Evolutionary conservation across 2,113 vertebrate species (phyloP).

Genomic region (Melanerpes aurifrons): DNA sequence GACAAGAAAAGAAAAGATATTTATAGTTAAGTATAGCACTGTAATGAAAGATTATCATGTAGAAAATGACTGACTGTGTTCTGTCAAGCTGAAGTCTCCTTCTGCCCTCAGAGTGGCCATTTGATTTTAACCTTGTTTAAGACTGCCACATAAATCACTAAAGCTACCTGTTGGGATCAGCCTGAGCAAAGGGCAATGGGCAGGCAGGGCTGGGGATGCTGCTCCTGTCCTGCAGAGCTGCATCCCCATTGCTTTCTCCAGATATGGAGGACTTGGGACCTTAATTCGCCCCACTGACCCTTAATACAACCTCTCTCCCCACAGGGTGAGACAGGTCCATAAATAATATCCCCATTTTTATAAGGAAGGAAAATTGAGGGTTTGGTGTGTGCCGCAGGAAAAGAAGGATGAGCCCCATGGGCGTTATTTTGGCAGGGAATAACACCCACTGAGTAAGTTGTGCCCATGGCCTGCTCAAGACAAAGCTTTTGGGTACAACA

Average conservation of each 20-base stretch:
- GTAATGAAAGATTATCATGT: background rate
- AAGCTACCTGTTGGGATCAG: background rate
- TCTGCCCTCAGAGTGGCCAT: background rate
- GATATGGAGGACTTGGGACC: background rate
- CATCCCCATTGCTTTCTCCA: background rate
- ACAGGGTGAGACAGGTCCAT: background rate
- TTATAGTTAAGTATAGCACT: background rate
- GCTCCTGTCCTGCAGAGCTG: background rate
- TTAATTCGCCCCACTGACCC: background rate
- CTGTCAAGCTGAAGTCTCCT: background rate
- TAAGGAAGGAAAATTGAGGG: background rate
- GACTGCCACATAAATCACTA: background rate
- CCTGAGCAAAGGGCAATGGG: background rate
- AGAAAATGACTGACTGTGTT: slow-evolving; percentile 17
- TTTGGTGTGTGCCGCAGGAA: background rate
- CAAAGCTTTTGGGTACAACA: background rate
- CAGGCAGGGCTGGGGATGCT: background rate
- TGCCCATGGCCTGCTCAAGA: background rate
- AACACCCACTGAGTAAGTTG: background rate
- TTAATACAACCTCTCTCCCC: background rate
- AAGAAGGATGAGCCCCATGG: background rate
- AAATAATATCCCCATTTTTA: background rate
- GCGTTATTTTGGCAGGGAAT: background rate
- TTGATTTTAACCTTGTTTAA: slow-evolving; percentile 8
- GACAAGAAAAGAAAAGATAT: background rate